These are phyloP conservation scores for Melanerpes aurifrons DNA, from an alignment of 2,113 vertebrate species.

Conservation along the genomic window DNA sequence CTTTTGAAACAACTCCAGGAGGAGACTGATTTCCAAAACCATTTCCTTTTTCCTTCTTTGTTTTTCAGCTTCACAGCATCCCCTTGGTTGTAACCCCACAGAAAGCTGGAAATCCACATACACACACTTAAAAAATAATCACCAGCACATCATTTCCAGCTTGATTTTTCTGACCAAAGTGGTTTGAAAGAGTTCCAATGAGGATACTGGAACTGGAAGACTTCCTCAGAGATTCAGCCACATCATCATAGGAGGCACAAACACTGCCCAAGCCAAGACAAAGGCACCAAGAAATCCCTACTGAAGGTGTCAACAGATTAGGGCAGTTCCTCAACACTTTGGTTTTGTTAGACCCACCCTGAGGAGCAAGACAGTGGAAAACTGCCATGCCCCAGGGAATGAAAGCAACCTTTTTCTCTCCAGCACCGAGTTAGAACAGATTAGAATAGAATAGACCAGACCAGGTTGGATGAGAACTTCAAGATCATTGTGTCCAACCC, in stretches of 20 bases:
- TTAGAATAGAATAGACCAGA: too few species aligned
- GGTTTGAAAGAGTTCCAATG: not conserved
- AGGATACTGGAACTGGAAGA: not conserved
- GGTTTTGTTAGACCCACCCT: not conserved
- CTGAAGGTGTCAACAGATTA: not conserved
- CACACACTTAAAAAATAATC: not conserved
- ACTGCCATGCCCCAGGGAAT: not conserved
- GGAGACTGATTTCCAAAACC: not conserved
- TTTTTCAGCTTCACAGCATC: not conserved
- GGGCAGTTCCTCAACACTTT: not conserved
- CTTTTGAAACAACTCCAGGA: not conserved
- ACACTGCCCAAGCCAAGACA: not conserved
- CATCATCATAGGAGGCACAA: slow-evolving; percentile 4
- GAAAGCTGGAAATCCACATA: not conserved
- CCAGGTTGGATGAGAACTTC: too few species aligned
- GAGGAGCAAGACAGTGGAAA: not conserved
- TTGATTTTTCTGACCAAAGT: not conserved
- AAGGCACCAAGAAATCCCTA: not conserved
- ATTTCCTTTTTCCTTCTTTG: not conserved
- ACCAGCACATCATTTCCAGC: not conserved
- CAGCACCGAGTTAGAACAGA: not conserved
- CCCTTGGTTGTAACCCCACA: not conserved
- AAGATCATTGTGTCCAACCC: too few species aligned
- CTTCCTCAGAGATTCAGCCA: not conserved
- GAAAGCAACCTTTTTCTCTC: not conserved